Evolutionary conservation across 2,113 vertebrate species (phyloP).

Genomic region (Agelaius tricolor): DNA sequence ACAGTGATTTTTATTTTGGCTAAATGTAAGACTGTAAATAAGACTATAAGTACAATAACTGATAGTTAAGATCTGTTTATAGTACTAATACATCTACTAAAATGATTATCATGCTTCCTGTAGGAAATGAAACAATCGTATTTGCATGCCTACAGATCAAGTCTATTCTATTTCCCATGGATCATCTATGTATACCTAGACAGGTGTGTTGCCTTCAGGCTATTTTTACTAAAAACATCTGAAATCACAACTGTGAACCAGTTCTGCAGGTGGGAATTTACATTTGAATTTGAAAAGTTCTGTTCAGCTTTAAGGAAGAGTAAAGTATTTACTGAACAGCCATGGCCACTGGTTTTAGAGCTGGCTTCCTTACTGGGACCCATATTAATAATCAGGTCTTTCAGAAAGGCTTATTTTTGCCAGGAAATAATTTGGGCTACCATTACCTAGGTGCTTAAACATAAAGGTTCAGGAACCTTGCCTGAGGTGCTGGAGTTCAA

Average conservation of each 20-base stretch:
- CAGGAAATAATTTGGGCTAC: background rate
- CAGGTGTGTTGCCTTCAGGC: slow-evolving; percentile 44
- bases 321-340: background rate
- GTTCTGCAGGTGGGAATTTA: slow-evolving; percentile 33
- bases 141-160: slow-evolving; percentile 15
- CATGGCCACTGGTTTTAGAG: background rate
- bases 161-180: background rate
- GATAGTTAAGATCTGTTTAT: background rate
- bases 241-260: slow-evolving; percentile 28
- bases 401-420: background rate
- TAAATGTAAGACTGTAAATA: background rate
- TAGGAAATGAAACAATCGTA: background rate
- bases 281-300: background rate
- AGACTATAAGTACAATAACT: background rate
- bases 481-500: background rate
- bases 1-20: background rate
- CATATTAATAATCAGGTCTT: background rate
- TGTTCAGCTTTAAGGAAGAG: background rate
- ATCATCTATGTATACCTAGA: slow-evolving; percentile 9
- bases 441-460: background rate
- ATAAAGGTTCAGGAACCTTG: background rate
- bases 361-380: background rate
- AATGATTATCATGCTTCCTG: background rate
- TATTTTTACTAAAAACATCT: slow-evolving; percentile 46
- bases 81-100: background rate